phyloP scores from a whole-genome alignment of 2,797 vertebrate genomes.

The Poecile montanus region DNA sequence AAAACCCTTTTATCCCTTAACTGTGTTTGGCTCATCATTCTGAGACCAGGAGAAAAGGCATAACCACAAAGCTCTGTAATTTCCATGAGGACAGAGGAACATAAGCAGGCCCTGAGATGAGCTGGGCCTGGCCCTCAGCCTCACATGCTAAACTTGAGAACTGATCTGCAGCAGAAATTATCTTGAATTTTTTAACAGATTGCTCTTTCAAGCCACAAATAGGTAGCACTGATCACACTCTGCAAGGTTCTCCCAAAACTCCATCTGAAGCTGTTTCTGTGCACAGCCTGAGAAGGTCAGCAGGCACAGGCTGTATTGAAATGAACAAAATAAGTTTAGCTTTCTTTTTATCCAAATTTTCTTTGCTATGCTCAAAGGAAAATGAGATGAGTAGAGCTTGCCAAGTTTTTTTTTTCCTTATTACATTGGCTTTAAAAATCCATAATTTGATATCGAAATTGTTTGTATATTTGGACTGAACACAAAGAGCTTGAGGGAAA shows the following conservation, averaged over 20 bases:
- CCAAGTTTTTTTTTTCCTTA: background rate
- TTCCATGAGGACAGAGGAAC: background rate
- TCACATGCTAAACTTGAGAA: background rate
- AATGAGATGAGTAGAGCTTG: background rate
- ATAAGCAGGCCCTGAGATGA: background rate
- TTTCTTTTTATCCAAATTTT: background rate
- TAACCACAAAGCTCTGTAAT: accelerated
- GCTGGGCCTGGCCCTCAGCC: background rate
- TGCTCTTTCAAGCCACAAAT: background rate
- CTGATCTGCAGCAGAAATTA: background rate
- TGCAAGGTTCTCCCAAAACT: background rate
- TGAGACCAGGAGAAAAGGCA: background rate
- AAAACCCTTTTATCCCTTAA: background rate
- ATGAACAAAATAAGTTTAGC: background rate
- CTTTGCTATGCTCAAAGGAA: background rate
- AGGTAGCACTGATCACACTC: background rate
- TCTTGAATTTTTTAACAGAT: background rate
- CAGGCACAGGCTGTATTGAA: background rate
- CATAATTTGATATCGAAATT: background rate
- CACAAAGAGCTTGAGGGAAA: background rate
- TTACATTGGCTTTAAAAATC: background rate
- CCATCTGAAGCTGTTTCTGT: background rate
- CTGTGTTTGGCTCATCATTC: background rate
- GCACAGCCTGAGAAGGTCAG: background rate
- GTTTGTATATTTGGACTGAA: background rate